Evolutionary conservation across 2,888 invertebrate species (phyloP).

Genomic region (Leptopilina syphax): DNA sequence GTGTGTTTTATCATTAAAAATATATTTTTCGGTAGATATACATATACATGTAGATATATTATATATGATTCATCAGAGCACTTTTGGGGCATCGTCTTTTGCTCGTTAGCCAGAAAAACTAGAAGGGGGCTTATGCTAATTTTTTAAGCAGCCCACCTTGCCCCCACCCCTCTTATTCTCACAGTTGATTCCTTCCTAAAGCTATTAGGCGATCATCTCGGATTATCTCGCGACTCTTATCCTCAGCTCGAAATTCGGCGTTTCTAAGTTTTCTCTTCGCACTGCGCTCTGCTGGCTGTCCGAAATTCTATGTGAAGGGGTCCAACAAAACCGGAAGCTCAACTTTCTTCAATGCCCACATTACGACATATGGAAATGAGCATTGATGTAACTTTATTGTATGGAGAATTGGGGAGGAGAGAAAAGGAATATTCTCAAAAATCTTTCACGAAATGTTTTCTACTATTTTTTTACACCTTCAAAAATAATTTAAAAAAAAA

Average conservation of each 20-base stretch:
- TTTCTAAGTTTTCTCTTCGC: conserved; percentile 73
- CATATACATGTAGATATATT: background rate
- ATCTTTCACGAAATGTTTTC: no score
- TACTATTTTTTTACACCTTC: no score
- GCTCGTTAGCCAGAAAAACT: conserved; percentile 71
- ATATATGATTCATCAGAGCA: conserved; percentile 65
- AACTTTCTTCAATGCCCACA: background rate
- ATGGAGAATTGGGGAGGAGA: background rate
- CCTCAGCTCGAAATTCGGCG: conserved; percentile 70
- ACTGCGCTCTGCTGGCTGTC: background rate
- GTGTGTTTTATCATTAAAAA: no score
- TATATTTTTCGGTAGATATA: no score
- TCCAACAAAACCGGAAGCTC: conserved; percentile 42
- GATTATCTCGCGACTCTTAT: conserved; percentile 73
- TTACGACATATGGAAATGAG: conserved; percentile 34
- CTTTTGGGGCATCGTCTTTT: conserved; percentile 74
- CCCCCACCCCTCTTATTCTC: conserved; percentile 52
- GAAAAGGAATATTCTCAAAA: no score
- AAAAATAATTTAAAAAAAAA: no score
- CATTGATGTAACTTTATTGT: background rate
- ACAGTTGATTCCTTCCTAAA: conserved; percentile 75
- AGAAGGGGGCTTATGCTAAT: conserved; percentile 74
- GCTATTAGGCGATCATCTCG: conserved; percentile 76
- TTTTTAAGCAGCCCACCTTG: conserved; percentile 64
- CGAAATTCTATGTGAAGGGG: background rate